Evolutionary conservation across 2,888 invertebrate genomes (phyloP).

Genomic region (Mechanitis mazaeus): DNA sequence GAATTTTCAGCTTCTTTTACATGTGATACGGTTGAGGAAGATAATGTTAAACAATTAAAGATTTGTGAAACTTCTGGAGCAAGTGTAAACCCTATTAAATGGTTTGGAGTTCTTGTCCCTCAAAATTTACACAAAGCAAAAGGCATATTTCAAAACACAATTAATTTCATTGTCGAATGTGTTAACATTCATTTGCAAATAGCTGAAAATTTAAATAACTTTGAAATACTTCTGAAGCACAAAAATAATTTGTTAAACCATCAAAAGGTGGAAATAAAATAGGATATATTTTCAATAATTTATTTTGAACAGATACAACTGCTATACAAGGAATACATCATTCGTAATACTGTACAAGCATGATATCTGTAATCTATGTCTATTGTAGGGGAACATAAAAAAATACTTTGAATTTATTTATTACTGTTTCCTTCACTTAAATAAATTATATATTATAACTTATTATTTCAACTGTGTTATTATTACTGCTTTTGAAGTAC

Average conservation of each 20-base stretch:
- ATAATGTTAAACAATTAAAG: conserved; percentile 61
- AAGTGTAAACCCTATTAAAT: conserved; percentile 82
- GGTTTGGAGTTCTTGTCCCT: conserved; percentile 93
- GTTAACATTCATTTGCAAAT: conserved; percentile 83
- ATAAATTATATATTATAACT: not conserved
- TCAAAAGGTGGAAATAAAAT: not conserved
- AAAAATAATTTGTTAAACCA: conserved; percentile 29
- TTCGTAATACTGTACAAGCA: conserved; percentile 23
- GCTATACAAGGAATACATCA: conserved; percentile 19
- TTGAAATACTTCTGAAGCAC: conserved; percentile 46
- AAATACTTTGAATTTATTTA: conserved; percentile 15
- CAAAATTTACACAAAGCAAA: conserved; percentile 86
- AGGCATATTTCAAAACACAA: conserved; percentile 81
- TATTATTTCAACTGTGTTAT: conserved; percentile 1
- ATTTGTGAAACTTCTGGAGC: conserved; percentile 47
- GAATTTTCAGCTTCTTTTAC: conserved; percentile 60
- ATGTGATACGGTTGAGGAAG: conserved; percentile 57
- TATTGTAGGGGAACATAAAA: conserved; percentile 18
- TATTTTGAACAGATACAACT: conserved; percentile 23
- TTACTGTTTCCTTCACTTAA: not conserved
- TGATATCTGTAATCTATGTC: conserved; percentile 17
- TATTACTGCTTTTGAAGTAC: not conserved
- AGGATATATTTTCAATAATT: conserved; percentile 5
- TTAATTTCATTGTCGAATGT: conserved; percentile 81
- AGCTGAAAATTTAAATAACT: conserved; percentile 47